Percentiles rank a stretch among this genome's conserved stretches.
Evolutionary conservation across 2,888 invertebrate genomes (phyloP).

Genomic region (Drosophila affinis): DNA sequence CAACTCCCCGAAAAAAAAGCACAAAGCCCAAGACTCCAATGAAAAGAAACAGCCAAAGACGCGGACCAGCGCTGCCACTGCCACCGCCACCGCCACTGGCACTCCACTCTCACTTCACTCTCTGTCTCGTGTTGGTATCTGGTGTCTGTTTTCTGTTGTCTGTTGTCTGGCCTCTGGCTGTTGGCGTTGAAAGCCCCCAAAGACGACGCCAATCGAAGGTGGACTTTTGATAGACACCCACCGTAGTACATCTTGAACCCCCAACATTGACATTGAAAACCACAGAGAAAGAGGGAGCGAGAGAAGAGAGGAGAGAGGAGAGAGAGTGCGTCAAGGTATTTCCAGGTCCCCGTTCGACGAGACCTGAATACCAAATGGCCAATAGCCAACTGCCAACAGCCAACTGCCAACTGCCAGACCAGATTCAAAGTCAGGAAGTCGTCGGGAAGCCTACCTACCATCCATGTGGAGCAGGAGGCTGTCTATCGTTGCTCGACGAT

Average conservation of each 20-base stretch:
- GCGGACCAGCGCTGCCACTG: neutral
- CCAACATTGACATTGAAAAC: slow-evolving; percentile 72
- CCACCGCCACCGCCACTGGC: slow-evolving; percentile 22
- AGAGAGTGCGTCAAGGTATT: slow-evolving; percentile 8
- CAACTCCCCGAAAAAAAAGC: slow-evolving; percentile 14
- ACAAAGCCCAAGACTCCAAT: neutral
- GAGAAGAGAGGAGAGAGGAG: neutral
- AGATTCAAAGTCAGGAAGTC: slow-evolving; percentile 39
- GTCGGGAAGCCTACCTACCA: slow-evolving; percentile 12
- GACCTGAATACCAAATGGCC: slow-evolving; percentile 55
- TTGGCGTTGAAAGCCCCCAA: slow-evolving; percentile 59
- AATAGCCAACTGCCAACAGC: no score
- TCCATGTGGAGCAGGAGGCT: slow-evolving; percentile 16
- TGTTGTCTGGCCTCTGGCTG: neutral
- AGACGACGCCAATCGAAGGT: slow-evolving; percentile 22
- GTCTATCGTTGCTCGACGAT: slow-evolving; percentile 1
- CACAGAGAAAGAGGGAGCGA: neutral
- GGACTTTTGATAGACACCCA: slow-evolving; percentile 10
- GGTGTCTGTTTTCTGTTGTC: neutral
- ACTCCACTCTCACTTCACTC: slow-evolving; percentile 30
- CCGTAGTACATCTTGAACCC: slow-evolving; percentile 7
- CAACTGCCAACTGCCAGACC: slow-evolving; percentile 1
- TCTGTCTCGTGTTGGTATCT: neutral
- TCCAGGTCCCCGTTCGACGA: slow-evolving; percentile 1
- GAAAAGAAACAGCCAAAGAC: neutral